Percentiles rank a stretch among this genome's conserved stretches.
Conservation (phyloP, 1,140 invertebrate species). For the Cotesia vestalis region DNA sequence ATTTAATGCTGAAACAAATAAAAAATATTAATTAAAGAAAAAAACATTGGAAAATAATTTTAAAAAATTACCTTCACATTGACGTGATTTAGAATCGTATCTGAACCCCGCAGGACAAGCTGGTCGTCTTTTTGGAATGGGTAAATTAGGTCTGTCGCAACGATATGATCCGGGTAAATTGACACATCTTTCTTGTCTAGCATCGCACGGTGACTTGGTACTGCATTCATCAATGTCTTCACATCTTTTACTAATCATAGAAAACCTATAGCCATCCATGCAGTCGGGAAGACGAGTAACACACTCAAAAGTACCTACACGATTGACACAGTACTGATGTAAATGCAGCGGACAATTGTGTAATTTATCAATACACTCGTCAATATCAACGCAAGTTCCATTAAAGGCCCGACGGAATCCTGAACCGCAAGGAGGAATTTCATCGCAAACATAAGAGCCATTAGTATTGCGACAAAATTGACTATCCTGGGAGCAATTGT, state of each 20-base stretch:
- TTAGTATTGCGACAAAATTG: constrained; percentile 53
- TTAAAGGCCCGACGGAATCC: constrained; percentile 51
- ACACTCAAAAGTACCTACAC: constrained; percentile 66
- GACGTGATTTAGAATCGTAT: constrained; percentile 72
- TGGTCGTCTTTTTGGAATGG: constrained; percentile 48
- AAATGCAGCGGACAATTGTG: constrained; percentile 54
- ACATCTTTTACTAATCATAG: constrained; percentile 59
- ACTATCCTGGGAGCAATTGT: constrained; percentile 50
- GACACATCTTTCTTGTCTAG: constrained; percentile 63
- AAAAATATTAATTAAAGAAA: background rate
- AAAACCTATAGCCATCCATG: constrained; percentile 53
- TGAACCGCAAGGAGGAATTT: constrained; percentile 43
- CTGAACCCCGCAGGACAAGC: constrained; percentile 84
- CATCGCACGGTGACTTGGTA: constrained; percentile 54
- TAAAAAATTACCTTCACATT: constrained; percentile 72
- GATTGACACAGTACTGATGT: constrained; percentile 66
- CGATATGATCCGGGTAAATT: constrained; percentile 71
- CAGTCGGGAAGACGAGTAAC: constrained; percentile 54
- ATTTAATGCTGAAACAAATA: background rate
- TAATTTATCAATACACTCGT: constrained; percentile 64
- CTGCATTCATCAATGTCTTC: constrained; percentile 75
- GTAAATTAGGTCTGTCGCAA: constrained; percentile 62
- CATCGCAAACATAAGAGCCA: constrained; percentile 52
- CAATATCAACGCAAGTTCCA: constrained; percentile 66
- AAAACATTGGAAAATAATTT: background rate